phyloP scores from a whole-genome alignment of 2,797 vertebrate species.

The Falco peregrinus region DNA sequence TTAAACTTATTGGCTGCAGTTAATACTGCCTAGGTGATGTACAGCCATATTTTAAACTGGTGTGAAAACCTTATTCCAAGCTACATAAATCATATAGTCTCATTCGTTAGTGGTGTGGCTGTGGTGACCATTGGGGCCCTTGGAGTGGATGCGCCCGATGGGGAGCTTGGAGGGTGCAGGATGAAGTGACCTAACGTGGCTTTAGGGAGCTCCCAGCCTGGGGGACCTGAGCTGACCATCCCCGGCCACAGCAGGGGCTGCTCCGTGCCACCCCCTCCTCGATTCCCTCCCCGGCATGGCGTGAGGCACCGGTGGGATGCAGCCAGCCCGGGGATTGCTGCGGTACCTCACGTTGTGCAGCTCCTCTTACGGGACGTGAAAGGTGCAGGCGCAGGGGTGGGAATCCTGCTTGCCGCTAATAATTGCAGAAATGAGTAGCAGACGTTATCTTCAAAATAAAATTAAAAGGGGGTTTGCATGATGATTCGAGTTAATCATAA shows the following conservation, averaged over 20 bases:
- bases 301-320: rapidly evolving
- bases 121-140: rapidly evolving
- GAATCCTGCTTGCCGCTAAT: not conserved
- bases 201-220: not conserved
- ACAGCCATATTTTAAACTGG: not conserved
- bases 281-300: not conserved
- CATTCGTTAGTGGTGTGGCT: rapidly evolving
- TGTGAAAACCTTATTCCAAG: not conserved
- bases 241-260: not conserved
- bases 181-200: rapidly evolving
- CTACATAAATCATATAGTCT: rapidly evolving
- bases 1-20: not conserved
- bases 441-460: not conserved
- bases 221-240: not conserved
- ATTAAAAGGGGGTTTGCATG: not conserved
- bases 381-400: not conserved
- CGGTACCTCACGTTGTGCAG: rapidly evolving
- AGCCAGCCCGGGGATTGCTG: rapidly evolving
- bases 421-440: not conserved
- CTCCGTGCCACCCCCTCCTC: not conserved
- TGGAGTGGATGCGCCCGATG: rapidly evolving
- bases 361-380: rapidly evolving
- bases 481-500: not conserved
- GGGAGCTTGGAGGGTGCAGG: not conserved
- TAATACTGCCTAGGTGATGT: not conserved